Evolutionary conservation across 2,888 invertebrate genomes (phyloP).

Genomic region (Venustoraphidia nigricollis): DNA sequence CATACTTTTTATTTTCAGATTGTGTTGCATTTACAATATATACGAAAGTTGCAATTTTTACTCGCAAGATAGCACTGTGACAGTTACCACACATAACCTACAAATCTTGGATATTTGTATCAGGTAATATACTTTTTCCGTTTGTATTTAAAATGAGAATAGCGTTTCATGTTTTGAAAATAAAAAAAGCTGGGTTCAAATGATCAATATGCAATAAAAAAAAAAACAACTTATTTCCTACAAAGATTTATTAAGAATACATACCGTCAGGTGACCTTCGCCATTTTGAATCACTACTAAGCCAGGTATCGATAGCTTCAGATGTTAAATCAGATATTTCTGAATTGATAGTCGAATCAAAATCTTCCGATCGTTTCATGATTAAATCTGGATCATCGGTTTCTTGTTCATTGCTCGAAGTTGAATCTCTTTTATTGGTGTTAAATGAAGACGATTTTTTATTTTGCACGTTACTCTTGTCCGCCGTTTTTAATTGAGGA

Average conservation of each 20-base stretch:
- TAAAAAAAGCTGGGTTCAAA: not conserved
- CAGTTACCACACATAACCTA: too few species aligned
- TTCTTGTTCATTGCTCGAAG: conserved; percentile 18
- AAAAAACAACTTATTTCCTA: not conserved
- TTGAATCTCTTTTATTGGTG: conserved; percentile 5
- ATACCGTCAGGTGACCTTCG: conserved; percentile 63
- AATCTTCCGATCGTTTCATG: conserved; percentile 29
- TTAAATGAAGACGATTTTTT: too few species aligned
- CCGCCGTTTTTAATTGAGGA: too few species aligned
- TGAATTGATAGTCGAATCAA: conserved; percentile 28
- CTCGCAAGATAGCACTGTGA: too few species aligned
- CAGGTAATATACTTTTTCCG: too few species aligned
- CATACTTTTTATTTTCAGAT: too few species aligned
- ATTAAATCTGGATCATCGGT: conserved; percentile 24
- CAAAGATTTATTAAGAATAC: conserved; percentile 14
- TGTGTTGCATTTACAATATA: too few species aligned
- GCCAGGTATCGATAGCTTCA: conserved; percentile 43
- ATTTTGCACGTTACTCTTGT: too few species aligned
- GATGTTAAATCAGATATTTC: conserved; percentile 29
- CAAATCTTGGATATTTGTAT: too few species aligned
- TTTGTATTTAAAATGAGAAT: too few species aligned
- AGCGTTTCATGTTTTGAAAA: not conserved
- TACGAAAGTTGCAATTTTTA: too few species aligned
- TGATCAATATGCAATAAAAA: not conserved
- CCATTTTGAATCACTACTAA: conserved; percentile 47